A percentile compares a stretch with the other conserved stretches of the same genome.
These are phyloP conservation scores for Drosophila anomelani DNA, from an alignment of 2,888 invertebrate genomes.

Conservation along the genomic window DNA sequence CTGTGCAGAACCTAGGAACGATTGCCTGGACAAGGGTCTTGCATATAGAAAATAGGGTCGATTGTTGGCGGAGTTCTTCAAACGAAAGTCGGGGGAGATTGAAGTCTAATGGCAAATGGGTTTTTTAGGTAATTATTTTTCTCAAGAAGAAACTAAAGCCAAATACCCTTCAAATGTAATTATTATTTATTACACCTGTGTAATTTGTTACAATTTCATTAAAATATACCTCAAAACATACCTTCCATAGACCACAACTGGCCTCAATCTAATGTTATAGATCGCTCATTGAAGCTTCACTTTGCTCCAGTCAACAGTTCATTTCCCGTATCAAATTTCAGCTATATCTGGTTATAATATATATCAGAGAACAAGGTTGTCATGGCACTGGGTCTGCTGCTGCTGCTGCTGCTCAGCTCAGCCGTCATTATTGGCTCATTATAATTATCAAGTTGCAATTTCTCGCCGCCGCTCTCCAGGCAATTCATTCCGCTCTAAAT, in stretches of 20 bases:
- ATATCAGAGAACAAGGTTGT: slow-evolving; percentile 38
- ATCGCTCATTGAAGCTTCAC: slow-evolving; percentile 13
- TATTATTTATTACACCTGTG: background rate
- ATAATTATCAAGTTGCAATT: slow-evolving; percentile 50
- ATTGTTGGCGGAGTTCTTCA: slow-evolving; percentile 3
- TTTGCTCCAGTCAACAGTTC: slow-evolving; percentile 7
- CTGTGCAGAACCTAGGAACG: slow-evolving; percentile 6
- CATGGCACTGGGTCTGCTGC: slow-evolving; percentile 27
- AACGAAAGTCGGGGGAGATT: background rate
- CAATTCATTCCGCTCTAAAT: slow-evolving; percentile 64
- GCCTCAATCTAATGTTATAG: slow-evolving; percentile 3
- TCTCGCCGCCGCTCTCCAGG: slow-evolving; percentile 42
- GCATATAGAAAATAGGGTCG: background rate
- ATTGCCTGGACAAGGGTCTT: background rate
- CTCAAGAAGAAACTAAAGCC: background rate
- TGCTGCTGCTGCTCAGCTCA: slow-evolving; percentile 15
- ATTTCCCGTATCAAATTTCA: slow-evolving; percentile 37
- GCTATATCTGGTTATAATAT: slow-evolving; percentile 26
- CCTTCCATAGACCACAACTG: slow-evolving; percentile 7
- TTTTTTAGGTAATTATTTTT: background rate
- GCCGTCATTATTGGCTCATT: slow-evolving; percentile 47
- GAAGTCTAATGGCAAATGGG: background rate
- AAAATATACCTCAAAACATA: background rate
- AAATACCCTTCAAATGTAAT: too few relatives aligned
- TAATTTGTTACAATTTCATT: too few relatives aligned